Conservation (phyloP, 1,140 invertebrate species). For the Sesamia nonagrioides region DNA sequence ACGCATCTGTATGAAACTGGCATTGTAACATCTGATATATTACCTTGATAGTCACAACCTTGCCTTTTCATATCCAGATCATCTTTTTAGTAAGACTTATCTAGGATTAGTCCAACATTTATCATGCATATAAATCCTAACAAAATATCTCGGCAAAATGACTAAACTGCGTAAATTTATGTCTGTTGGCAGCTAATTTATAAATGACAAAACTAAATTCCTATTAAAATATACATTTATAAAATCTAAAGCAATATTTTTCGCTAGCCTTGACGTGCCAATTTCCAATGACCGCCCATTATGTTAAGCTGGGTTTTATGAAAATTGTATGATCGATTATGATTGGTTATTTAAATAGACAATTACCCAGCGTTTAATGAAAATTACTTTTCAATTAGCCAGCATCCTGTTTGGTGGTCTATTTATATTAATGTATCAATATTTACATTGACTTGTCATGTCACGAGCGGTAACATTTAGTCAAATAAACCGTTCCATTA, state of each 20-base stretch:
- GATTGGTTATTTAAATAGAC: conserved; percentile 58
- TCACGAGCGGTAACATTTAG: conserved; percentile 11
- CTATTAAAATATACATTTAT: background rate
- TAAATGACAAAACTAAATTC: conserved; percentile 13
- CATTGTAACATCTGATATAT: background rate
- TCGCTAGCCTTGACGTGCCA: conserved; percentile 45
- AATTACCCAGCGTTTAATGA: conserved; percentile 55
- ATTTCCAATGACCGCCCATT: conserved; percentile 35
- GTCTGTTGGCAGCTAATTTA: conserved; percentile 18
- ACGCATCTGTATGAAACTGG: background rate
- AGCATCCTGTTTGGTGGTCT: conserved; percentile 50
- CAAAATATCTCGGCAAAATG: background rate
- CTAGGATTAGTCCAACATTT: background rate
- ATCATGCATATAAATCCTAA: background rate
- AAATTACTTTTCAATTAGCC: conserved; percentile 65
- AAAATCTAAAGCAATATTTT: conserved; percentile 37
- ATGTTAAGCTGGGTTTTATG: conserved; percentile 56
- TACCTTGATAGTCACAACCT: background rate
- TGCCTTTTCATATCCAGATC: conserved; percentile 1
- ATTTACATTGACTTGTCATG: conserved; percentile 41
- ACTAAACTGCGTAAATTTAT: conserved; percentile 15
- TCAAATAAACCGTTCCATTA: conserved; percentile 30
- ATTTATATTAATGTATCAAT: conserved; percentile 42
- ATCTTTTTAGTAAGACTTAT: background rate
- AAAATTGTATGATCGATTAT: conserved; percentile 62